A percentile compares a stretch with the other conserved stretches of the same genome.
Evolutionary conservation across 2,113 vertebrate genomes (phyloP).

Genomic region (Gnathonemus longibarbis): DNA sequence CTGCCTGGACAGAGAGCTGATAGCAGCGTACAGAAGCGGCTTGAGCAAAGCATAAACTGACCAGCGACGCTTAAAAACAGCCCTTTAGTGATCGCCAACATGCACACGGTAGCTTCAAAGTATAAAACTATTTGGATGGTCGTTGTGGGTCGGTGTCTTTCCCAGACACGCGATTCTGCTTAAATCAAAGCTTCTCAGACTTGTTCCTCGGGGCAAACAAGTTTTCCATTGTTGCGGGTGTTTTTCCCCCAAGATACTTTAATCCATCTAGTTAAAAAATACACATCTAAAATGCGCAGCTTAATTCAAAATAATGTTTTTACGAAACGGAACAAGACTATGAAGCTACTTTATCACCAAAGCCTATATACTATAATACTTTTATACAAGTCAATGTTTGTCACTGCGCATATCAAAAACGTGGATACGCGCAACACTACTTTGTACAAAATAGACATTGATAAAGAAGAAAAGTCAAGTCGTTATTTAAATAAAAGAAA

Average conservation of each 20-base stretch:
- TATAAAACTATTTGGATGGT: neutral
- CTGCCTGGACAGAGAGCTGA: neutral
- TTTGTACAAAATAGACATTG: neutral
- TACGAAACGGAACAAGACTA: neutral
- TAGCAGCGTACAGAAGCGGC: neutral
- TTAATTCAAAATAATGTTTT: neutral
- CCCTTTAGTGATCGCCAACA: neutral
- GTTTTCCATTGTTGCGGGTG: neutral
- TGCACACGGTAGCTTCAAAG: neutral
- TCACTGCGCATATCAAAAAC: neutral
- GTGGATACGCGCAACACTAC: neutral
- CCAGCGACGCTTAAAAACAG: neutral
- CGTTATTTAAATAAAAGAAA: neutral
- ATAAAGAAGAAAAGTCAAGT: neutral
- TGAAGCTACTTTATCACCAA: neutral
- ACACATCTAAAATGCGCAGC: neutral
- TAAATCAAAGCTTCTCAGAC: neutral
- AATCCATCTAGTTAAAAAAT: neutral
- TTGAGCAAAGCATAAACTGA: neutral
- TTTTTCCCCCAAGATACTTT: neutral
- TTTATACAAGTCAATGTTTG: neutral
- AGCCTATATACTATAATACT: neutral
- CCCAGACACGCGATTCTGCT: neutral
- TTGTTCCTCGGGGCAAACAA: neutral
- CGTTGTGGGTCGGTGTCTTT: neutral